Conservation (phyloP, 2,113 vertebrate species). For the Cichladusa arquata region DNA sequence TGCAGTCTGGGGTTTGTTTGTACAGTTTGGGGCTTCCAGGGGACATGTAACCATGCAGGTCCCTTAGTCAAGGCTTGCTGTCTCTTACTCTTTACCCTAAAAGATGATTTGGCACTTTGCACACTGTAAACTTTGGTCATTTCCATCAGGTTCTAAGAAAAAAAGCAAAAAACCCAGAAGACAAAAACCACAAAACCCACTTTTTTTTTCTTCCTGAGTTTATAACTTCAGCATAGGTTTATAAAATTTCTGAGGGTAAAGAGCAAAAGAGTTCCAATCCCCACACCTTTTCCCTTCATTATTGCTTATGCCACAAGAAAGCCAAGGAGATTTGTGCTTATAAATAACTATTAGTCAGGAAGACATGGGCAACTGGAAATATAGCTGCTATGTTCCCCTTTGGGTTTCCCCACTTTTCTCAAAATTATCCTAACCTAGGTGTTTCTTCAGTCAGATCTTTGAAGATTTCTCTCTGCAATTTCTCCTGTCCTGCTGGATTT, state of each 20-base stretch:
- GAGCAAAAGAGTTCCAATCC: background rate
- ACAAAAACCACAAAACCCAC: accelerated
- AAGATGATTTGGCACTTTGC: background rate
- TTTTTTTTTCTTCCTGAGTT: background rate
- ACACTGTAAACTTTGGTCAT: background rate
- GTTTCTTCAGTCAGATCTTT: background rate
- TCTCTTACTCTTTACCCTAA: background rate
- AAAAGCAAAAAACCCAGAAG: background rate
- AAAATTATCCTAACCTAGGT: background rate
- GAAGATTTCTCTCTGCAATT: background rate
- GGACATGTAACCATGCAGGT: background rate
- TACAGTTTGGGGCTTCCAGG: background rate
- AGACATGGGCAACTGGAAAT: background rate
- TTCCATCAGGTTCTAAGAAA: background rate
- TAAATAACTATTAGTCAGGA: background rate
- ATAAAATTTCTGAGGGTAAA: background rate
- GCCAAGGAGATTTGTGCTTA: background rate
- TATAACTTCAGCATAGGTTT: background rate
- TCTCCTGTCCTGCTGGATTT: background rate
- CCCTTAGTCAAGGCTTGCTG: background rate
- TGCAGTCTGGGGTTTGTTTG: background rate
- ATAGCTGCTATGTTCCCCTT: background rate
- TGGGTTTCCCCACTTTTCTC: background rate
- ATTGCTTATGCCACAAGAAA: background rate
- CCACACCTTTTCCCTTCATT: background rate